Evolutionary conservation across 1,140 invertebrate genomes (phyloP), one percentile per base, ranked within the genome.

Genomic region (Drosophila pseudoobscura): DNA sequence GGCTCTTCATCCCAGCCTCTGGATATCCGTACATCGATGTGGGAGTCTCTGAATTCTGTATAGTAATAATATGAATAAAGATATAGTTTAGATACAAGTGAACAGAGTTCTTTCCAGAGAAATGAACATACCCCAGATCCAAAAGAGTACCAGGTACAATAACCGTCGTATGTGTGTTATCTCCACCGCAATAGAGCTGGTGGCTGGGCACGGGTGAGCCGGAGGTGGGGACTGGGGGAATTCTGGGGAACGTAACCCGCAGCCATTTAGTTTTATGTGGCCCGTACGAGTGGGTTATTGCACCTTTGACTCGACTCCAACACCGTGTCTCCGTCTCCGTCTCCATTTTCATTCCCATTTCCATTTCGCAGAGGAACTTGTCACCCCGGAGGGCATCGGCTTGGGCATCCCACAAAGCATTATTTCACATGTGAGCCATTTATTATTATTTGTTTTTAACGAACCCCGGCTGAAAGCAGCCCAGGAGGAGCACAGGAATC

Each of bases 251-350:
- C 49, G 41, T 35, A 75, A 78, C 74, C 80, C 73, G 69, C 75
- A 82, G 83, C 82, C 83, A 88, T 87, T 87, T 78, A 80, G 78
- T 85, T 85, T 85, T 82, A 87, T 87, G 78, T 75, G 71, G 31
- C 45, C 66, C 41, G 35, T 60, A 60, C 61, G 70, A 66, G 65
- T 82, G 83, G 83, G 83, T 88, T 88, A 88, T 88, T 88, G 83
- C 84, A 88, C 83, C 83, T 88, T 88, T 88, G 83, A 88, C 83
- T 88, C 62, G 75, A 71, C 62, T 78, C 75, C 45, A 35, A 26
- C 24, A 50, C 24, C 29, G 29, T 35, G 50, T 35, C 46, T 29
- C 24, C 29, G 29, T 35, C 59, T 35, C 46, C 39, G 35, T 41
- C 60, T 26, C 43, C 4, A 5, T 24, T 24, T 24, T 24, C 24